These are phyloP conservation scores for Paralichthys olivaceus DNA, from an alignment of 2,113 vertebrate genomes.

Conservation along the genomic window DNA sequence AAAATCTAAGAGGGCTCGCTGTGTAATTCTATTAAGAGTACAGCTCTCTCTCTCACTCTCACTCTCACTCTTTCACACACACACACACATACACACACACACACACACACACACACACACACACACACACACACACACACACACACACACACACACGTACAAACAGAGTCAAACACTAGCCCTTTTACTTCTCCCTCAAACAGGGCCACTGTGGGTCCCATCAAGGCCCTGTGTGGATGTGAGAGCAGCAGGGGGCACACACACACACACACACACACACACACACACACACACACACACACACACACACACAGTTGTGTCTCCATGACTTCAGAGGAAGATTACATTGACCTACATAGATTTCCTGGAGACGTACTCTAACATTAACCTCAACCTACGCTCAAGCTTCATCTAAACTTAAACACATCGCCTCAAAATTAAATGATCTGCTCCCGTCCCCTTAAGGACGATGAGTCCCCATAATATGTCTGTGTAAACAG, in stretches of 20 bases:
- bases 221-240: slow-evolving; percentile 28
- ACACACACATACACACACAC: slow-evolving; percentile 17
- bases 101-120: slow-evolving; percentile 20
- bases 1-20: slow-evolving; percentile 41
- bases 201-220: slow-evolving; percentile 49
- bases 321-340: too few species aligned
- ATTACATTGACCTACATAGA: too few species aligned
- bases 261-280: slow-evolving; percentile 39
- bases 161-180: slow-evolving; percentile 50
- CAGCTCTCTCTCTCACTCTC: slow-evolving; percentile 2
- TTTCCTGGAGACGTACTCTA: too few species aligned
- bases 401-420: too few species aligned
- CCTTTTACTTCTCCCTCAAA: slow-evolving; percentile 56
- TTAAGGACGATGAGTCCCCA: too few species aligned
- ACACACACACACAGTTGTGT: slow-evolving; percentile 16
- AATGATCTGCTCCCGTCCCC: background rate
- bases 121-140: slow-evolving; percentile 32
- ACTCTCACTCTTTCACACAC: background rate
- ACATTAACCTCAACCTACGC: too few species aligned
- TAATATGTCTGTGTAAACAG: too few species aligned
- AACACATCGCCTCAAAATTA: too few species aligned
- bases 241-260: slow-evolving; percentile 15
- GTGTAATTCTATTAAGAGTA: slow-evolving; percentile 47
- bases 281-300: slow-evolving; percentile 25
- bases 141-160: slow-evolving; percentile 22